A percentile compares a stretch with the other conserved stretches of the same genome.
Conservation (phyloP, 2,113 vertebrate genomes). For the Phainopepla nitens region DNA sequence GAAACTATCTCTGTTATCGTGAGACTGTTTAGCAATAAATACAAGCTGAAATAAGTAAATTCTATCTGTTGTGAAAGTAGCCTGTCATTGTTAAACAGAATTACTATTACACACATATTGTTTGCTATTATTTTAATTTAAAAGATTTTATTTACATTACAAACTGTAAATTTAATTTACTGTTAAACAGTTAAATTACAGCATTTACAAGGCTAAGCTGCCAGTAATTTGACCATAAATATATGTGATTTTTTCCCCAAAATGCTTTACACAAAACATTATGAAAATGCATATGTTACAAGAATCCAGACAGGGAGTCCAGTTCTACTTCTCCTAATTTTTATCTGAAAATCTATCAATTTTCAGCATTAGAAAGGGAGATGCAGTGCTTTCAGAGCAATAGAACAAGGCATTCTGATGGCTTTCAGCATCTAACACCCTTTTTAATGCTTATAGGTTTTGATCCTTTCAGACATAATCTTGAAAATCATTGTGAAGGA, state of each 20-base stretch:
- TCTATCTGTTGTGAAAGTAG: neutral
- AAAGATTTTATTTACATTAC: conserved; percentile 39
- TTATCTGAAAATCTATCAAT: conserved; percentile 53
- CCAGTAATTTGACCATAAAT: conserved; percentile 41
- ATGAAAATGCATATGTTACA: conserved; percentile 4
- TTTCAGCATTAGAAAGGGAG: conserved; percentile 53
- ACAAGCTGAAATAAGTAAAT: conserved; percentile 20
- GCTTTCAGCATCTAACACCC: conserved; percentile 38
- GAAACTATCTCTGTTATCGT: neutral
- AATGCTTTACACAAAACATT: neutral
- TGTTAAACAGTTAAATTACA: conserved; percentile 54
- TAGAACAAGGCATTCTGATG: conserved; percentile 46
- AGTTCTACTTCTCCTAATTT: conserved; percentile 38
- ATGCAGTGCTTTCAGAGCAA: conserved; percentile 45
- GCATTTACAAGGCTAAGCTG: conserved; percentile 30
- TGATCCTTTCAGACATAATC: conserved; percentile 50
- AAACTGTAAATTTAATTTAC: conserved; percentile 43
- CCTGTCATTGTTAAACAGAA: conserved; percentile 1
- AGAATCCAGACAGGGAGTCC: neutral
- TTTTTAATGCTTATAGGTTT: conserved; percentile 27
- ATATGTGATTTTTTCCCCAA: neutral
- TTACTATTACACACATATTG: neutral
- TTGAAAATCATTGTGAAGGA: conserved; percentile 31
- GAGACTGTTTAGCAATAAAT: neutral
- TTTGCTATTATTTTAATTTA: conserved; percentile 31